Conservation (phyloP, 2,888 invertebrate species). For the Agrotis ipsilon region DNA sequence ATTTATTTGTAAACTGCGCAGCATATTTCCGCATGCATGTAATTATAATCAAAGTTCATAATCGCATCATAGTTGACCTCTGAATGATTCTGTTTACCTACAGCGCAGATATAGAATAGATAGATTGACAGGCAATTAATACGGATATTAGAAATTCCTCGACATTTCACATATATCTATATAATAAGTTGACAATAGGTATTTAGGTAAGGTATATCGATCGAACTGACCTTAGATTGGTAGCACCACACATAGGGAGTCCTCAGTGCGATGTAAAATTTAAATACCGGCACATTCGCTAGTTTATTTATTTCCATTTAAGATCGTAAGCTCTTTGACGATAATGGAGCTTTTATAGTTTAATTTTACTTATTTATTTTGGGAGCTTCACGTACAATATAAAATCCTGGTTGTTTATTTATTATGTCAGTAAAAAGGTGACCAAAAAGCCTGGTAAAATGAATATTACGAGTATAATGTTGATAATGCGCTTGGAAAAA, state of each 20-base stretch:
- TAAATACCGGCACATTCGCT: too few species aligned
- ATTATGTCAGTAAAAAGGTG: too few species aligned
- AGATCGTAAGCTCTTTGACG: too few species aligned
- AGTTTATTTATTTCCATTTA: too few species aligned
- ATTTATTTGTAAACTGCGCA: conserved; percentile 11
- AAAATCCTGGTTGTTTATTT: too few species aligned
- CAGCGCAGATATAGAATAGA: not conserved
- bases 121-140: not conserved
- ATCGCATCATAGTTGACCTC: conserved; percentile 18
- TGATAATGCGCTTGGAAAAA: not conserved
- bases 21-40: conserved; percentile 15
- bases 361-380: too few species aligned
- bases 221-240: not conserved
- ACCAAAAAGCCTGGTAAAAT: not conserved
- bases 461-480: conserved; percentile 3
- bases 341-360: too few species aligned
- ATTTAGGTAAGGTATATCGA: not conserved
- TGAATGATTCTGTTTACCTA: not conserved
- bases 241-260: not conserved
- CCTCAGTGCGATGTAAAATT: not conserved
- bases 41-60: conserved; percentile 8
- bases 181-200: not conserved
- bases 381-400: too few species aligned
- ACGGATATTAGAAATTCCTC: conserved; percentile 10
- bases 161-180: not conserved